Base-by-base conservation (phyloP, 2,797 vertebrate species). In the Centropyge bicolor region DNA sequence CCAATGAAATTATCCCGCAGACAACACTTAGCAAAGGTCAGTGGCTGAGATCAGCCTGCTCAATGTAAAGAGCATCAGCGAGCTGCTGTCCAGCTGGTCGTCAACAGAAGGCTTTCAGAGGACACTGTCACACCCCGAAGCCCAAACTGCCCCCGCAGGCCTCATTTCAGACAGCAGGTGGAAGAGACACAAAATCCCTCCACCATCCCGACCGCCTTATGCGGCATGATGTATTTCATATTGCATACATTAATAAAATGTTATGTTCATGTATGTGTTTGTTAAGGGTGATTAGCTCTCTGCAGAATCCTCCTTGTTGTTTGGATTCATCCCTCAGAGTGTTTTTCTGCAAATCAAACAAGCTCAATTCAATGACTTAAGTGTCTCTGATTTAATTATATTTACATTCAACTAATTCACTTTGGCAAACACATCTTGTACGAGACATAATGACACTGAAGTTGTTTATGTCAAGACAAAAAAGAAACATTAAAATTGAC, bases 1-100 rank as follows among this genome's bases (percentile, higher is more conserved):
- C 76, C 65, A 78, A 87, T 90, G 67, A 83, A 83, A 89, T 87
- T 86, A 89, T 86, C 73, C 83, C 74, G 66, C 43, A 59, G 80
- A 83, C 59, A 54, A 69, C 84, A 81, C 59, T 86, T 49, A 86
- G 78, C n/a, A 45, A 86, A 86, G 82, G 88, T 85, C 86, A 83
- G 62, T 7, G 41, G 67, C 80, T 71, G 70, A 80, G 75, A 82
- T 78, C 83, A 71, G 74, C 57, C 71, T 48, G 72, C 17, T 81
- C 24, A 41, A 46, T 80, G 63, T 74, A 62, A 69, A 78, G 54
- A 57, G 68, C 84, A 80, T 88, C 56, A 73, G 7, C 68, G 68
- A 84, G 36, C 57, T 59, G 54, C 68, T 56, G 84, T 69, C 64
- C 72, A 74, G 66, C 65, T 70, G 75, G 9, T 70, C 40, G 66